Evolutionary conservation across 2,888 invertebrate genomes (phyloP).

Genomic region (Eilema sororculum): DNA sequence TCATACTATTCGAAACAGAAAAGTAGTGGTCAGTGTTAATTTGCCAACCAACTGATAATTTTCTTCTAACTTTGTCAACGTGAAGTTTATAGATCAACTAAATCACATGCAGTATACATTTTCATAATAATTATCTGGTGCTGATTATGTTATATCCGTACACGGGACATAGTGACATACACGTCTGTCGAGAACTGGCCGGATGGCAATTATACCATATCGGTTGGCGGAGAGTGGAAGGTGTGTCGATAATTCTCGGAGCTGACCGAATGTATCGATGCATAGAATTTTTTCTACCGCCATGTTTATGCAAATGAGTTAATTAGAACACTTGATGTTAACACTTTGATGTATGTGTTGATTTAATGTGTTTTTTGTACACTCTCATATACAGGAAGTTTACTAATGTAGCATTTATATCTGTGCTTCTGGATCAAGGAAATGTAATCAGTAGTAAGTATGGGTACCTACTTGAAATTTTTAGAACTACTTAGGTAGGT

Average conservation of each 20-base stretch:
- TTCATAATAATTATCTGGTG: constrained; percentile 16
- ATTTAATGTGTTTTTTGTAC: not conserved
- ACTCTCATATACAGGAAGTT: not conserved
- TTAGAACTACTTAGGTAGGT: not conserved
- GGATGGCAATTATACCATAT: constrained; percentile 43
- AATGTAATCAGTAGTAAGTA: too few species aligned
- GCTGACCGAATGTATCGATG: constrained; percentile 16
- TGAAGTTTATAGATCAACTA: not conserved
- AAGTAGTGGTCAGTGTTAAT: not conserved
- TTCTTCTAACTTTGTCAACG: not conserved
- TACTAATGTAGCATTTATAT: not conserved
- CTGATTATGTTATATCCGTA: constrained; percentile 49
- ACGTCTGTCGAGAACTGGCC: constrained; percentile 29
- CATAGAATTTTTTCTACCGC: constrained; percentile 23
- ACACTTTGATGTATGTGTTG: constrained; percentile 15
- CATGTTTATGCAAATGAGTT: constrained; percentile 43
- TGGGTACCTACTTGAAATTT: too few species aligned
- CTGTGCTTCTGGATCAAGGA: too few species aligned
- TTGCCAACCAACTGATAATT: not conserved
- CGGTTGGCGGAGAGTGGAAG: constrained; percentile 31
- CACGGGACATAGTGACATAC: constrained; percentile 39
- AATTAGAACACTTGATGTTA: constrained; percentile 40
- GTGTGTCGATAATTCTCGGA: constrained; percentile 23
- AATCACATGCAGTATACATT: constrained; percentile 2
- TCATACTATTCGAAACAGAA: not conserved